phyloP scores from a whole-genome alignment of 35 echinoderm and acorn worm species.

The Chiridota heheva region DNA sequence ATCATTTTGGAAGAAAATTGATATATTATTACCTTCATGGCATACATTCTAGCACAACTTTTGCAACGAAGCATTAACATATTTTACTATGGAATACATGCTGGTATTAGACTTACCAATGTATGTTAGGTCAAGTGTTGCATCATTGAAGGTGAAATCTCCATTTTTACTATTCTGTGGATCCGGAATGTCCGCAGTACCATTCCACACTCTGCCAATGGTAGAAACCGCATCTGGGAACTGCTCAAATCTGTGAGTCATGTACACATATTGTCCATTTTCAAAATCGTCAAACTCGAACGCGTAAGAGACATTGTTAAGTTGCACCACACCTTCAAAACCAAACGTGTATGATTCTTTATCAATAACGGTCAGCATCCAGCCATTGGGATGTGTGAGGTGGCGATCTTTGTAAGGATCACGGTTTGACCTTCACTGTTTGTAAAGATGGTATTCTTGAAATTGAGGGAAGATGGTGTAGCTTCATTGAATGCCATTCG shows the following conservation, averaged over 20 bases:
- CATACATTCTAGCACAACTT: not conserved
- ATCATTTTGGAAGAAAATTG: no score
- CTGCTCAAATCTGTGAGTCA: conserved; percentile 61
- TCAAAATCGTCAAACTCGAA: conserved; percentile 40
- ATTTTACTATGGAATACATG: not conserved
- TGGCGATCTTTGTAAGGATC: conserved; percentile 37
- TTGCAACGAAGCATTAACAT: not conserved
- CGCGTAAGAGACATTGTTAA: conserved; percentile 57
- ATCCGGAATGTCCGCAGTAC: conserved; percentile 8
- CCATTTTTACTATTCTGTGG: conserved; percentile 56
- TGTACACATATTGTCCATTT: conserved; percentile 48
- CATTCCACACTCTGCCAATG: conserved; percentile 34
- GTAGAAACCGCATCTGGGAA: conserved; percentile 47
- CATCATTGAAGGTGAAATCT: conserved; percentile 49
- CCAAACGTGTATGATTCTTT: conserved; percentile 32
- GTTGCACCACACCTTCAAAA: conserved; percentile 44
- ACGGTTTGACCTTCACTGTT: conserved; percentile 43
- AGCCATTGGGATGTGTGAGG: conserved; percentile 63
- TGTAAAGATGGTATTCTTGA: conserved; percentile 59
- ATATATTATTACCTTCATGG: no score
- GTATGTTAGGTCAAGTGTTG: conserved; percentile 52
- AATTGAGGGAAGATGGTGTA: conserved; percentile 44
- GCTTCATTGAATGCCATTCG: conserved; percentile 65
- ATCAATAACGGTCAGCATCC: conserved; percentile 74
- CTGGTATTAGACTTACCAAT: conserved; percentile 48